Percentiles rank a stretch among this genome's conserved stretches.
These are phyloP conservation scores for Tuta absoluta DNA, from an alignment of 2,888 invertebrate species.

Conservation along the genomic window DNA sequence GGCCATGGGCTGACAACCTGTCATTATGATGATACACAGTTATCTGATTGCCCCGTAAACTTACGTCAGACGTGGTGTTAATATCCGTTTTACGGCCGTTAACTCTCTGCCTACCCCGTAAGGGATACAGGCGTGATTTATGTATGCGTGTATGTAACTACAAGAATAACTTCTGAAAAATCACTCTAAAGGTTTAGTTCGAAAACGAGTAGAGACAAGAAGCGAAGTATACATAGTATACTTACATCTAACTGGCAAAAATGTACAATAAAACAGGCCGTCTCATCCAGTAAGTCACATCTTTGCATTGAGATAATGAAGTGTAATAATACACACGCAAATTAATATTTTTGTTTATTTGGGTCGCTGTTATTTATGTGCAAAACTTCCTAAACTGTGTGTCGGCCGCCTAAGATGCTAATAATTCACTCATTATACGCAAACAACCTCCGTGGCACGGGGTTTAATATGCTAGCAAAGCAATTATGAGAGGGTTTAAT, in stretches of 20 bases:
- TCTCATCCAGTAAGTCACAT: slow-evolving; percentile 8
- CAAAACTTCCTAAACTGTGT: slow-evolving; percentile 26
- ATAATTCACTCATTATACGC: slow-evolving; percentile 41
- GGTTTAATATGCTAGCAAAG: not conserved
- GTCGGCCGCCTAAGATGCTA: slow-evolving; percentile 35
- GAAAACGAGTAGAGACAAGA: not conserved
- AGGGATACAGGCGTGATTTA: no score
- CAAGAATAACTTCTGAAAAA: not conserved
- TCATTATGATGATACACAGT: no score
- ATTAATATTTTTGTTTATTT: slow-evolving; percentile 72
- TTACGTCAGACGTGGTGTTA: no score
- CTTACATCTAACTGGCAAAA: not conserved
- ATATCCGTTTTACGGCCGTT: no score
- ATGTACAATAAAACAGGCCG: not conserved
- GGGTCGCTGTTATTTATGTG: slow-evolving; percentile 57
- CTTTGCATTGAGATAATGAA: slow-evolving; percentile 21
- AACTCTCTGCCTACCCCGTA: no score
- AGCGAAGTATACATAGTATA: not conserved
- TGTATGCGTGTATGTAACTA: no score
- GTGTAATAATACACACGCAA: slow-evolving; percentile 45
- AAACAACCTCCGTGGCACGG: slow-evolving; percentile 11
- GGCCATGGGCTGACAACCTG: no score
- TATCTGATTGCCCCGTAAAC: no score
- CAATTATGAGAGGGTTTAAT: slow-evolving; percentile 6
- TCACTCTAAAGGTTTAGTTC: not conserved